Evolutionary conservation across 2,888 invertebrate genomes (phyloP).

Genomic region (Plemyria rubiginata): DNA sequence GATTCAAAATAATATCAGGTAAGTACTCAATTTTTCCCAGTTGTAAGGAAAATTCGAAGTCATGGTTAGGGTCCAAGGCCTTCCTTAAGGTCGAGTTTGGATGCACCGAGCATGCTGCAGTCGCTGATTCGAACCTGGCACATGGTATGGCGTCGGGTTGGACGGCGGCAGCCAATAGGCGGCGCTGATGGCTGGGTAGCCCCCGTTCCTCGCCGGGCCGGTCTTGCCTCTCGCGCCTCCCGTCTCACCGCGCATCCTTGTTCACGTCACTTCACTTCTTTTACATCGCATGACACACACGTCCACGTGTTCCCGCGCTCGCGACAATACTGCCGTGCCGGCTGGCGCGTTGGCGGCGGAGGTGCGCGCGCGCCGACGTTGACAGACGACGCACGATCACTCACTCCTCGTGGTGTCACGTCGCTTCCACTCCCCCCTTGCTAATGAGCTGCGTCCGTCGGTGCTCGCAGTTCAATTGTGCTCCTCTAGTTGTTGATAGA

Average conservation of each 20-base stretch:
- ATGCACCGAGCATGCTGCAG: constrained; percentile 32
- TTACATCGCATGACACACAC: constrained; percentile 67
- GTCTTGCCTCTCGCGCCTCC: constrained; percentile 75
- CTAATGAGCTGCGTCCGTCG: constrained; percentile 77
- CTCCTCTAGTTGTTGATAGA: constrained; percentile 32
- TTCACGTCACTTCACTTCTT: constrained; percentile 65
- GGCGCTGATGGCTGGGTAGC: constrained; percentile 92
- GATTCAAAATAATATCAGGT: not conserved
- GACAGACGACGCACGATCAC: constrained; percentile 69
- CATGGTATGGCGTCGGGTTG: constrained; percentile 91
- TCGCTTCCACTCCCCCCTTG: constrained; percentile 55
- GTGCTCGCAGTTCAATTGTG: constrained; percentile 41
- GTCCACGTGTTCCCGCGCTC: constrained; percentile 77
- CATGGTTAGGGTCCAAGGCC: constrained; percentile 20
- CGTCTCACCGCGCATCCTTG: constrained; percentile 81
- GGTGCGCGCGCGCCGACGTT: constrained; percentile 78
- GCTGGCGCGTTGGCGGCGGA: constrained; percentile 48
- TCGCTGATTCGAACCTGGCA: constrained; percentile 88
- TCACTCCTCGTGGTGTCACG: constrained; percentile 77
- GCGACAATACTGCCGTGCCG: constrained; percentile 66
- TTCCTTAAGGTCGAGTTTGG: constrained; percentile 37
- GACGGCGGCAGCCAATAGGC: constrained; percentile 94
- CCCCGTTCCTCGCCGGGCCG: constrained; percentile 61
- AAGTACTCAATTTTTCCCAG: not conserved
- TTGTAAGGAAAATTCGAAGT: not conserved